These are phyloP conservation scores for Sitodiplosis mosellana DNA, from an alignment of 1,140 invertebrate species.

Conservation along the genomic window DNA sequence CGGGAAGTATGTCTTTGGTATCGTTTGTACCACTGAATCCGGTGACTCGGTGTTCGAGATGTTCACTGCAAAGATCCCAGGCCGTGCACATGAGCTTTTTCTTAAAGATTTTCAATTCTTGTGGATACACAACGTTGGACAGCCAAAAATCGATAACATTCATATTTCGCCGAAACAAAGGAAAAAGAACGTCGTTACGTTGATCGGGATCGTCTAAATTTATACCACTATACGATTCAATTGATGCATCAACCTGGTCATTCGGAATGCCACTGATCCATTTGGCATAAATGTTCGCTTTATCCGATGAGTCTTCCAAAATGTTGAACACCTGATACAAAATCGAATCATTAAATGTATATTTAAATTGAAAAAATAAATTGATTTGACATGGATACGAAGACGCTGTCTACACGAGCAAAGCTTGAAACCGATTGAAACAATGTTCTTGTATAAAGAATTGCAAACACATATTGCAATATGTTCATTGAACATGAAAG, in stretches of 20 bases:
- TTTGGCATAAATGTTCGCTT: background rate
- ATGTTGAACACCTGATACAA: background rate
- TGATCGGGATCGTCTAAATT: background rate
- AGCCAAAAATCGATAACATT: background rate
- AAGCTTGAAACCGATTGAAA: too few species aligned
- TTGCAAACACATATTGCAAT: too few species aligned
- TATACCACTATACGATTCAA: background rate
- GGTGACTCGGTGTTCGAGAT: background rate
- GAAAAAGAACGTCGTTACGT: background rate
- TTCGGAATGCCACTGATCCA: background rate
- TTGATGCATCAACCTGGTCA: background rate
- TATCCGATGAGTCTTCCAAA: background rate
- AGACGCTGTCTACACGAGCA: too few species aligned
- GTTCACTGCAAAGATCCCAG: background rate
- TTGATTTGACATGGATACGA: too few species aligned
- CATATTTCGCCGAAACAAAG: background rate
- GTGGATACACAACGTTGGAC: background rate
- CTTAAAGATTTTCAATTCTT: background rate
- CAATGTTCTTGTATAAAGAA: too few species aligned
- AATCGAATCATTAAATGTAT: background rate
- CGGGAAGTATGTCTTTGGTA: background rate
- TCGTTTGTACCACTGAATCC: background rate
- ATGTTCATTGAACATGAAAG: too few species aligned
- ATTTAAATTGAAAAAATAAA: too few species aligned
- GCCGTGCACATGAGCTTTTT: background rate